Conservation (phyloP, 2,888 invertebrate genomes). For the Drosophila sordidula region DNA sequence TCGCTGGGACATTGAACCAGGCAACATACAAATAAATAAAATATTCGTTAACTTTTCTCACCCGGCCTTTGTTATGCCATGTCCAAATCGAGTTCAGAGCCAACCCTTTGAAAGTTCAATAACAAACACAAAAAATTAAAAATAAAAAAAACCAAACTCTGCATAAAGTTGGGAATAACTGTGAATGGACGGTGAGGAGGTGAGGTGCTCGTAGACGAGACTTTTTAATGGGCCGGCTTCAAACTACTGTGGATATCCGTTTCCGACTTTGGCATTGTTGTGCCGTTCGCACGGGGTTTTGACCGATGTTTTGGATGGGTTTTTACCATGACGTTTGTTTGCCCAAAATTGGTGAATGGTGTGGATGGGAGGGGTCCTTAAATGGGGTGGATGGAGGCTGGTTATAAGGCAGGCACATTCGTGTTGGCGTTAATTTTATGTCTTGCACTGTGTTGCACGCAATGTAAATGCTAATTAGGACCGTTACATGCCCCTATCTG, state of each 20-base stretch:
- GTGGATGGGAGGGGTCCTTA: neutral
- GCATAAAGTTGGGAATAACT: slow-evolving; percentile 21
- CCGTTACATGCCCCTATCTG: slow-evolving; percentile 30
- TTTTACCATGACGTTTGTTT: slow-evolving; percentile 35
- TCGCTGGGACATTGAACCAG: slow-evolving; percentile 48
- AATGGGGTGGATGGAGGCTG: neutral
- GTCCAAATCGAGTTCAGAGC: slow-evolving; percentile 32
- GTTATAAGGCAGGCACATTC: slow-evolving; percentile 14
- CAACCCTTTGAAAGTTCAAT: slow-evolving; percentile 50
- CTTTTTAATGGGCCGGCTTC: slow-evolving; percentile 46
- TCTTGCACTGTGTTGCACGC: slow-evolving; percentile 69
- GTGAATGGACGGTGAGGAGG: neutral
- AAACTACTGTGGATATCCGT: slow-evolving; percentile 21
- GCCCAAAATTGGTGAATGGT: slow-evolving; percentile 3
- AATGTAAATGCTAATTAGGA: slow-evolving; percentile 75
- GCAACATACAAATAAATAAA: slow-evolving; percentile 24
- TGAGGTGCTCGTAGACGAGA: slow-evolving; percentile 33
- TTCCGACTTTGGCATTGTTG: slow-evolving; percentile 40
- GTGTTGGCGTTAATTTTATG: slow-evolving; percentile 64
- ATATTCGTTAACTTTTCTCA: slow-evolving; percentile 42
- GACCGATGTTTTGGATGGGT: slow-evolving; percentile 43
- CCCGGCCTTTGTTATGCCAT: slow-evolving; percentile 35
- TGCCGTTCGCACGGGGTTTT: slow-evolving; percentile 33
- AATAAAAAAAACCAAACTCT: neutral
- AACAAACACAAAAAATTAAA: slow-evolving; percentile 7